These are phyloP conservation scores for Saguinus midas DNA, from an alignment of 2,113 vertebrate genomes.

Conservation along the genomic window DNA sequence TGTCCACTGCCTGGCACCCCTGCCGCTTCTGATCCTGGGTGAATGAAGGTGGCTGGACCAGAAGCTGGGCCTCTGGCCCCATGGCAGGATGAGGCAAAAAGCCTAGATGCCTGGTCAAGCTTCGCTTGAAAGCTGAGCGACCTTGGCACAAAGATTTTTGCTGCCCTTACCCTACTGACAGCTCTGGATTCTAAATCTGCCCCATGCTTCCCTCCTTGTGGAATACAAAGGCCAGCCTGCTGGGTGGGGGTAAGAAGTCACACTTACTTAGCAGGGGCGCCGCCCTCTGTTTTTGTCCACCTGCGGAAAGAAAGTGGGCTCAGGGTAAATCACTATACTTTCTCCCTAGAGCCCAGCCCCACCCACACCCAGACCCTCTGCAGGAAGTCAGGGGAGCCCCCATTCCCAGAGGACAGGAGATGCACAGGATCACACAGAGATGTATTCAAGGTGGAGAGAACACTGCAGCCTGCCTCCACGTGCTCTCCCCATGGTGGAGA, in stretches of 20 bases:
- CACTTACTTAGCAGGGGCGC: slow-evolving; percentile 88
- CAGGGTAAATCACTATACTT: not conserved
- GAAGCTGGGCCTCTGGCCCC: not conserved
- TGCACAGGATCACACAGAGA: not conserved
- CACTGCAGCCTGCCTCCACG: not conserved
- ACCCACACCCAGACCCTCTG: not conserved
- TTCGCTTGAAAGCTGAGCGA: not conserved
- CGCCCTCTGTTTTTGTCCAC: slow-evolving; percentile 90
- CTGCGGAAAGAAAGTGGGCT: slow-evolving; percentile 73
- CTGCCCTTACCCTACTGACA: not conserved
- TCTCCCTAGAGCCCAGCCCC: not conserved
- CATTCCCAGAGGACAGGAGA: fast-evolving
- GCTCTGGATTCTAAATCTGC: not conserved
- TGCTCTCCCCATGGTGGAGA: not conserved
- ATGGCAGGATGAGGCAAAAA: not conserved
- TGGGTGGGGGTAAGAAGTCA: not conserved
- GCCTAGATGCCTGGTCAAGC: not conserved
- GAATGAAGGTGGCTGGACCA: too few relatives aligned
- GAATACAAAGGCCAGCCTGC: too few relatives aligned
- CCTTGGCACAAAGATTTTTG: not conserved
- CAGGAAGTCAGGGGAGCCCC: not conserved
- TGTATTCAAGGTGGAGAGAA: not conserved
- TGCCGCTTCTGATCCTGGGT: not conserved
- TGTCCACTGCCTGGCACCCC: not conserved
- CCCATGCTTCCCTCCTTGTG: not conserved